A percentile compares a stretch with the other conserved stretches of the same genome.
phyloP scores from a whole-genome alignment of 2,888 invertebrate genomes.

The Drosophila robusta region DNA sequence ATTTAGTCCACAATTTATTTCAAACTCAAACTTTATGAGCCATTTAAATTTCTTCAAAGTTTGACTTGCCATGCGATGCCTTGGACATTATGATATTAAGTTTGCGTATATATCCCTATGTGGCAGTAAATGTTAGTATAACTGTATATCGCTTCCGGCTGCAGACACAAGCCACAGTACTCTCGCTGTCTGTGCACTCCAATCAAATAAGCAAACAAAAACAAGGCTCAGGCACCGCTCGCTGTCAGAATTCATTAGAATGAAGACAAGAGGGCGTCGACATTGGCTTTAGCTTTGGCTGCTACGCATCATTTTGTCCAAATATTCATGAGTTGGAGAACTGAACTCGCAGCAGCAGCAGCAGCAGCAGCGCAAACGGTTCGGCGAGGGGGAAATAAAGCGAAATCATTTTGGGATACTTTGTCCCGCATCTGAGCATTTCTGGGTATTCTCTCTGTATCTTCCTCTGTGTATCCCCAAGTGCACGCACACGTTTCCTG shows the following conservation, averaged over 20 bases:
- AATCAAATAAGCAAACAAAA: constrained; percentile 68
- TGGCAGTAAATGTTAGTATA: constrained; percentile 36
- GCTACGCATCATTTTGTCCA: constrained; percentile 46
- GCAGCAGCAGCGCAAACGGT: constrained; percentile 7
- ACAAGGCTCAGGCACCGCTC: constrained; percentile 25
- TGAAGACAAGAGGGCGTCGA: constrained; percentile 20
- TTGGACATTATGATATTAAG: constrained; percentile 21
- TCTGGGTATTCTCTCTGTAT: constrained; percentile 18
- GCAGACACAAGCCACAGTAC: constrained; percentile 37
- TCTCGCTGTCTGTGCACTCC: constrained; percentile 38
- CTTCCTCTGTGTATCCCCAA: constrained; percentile 22
- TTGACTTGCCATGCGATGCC: not conserved
- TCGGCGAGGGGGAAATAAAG: not conserved
- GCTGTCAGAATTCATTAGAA: constrained; percentile 58
- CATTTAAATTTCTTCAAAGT: not conserved
- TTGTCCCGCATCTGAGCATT: constrained; percentile 19
- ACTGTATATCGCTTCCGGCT: constrained; percentile 50
- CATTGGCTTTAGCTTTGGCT: constrained; percentile 15
- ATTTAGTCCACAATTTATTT: not conserved
- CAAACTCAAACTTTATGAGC: not conserved
- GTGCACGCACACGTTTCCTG: constrained; percentile 37
- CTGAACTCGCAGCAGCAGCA: constrained; percentile 10
- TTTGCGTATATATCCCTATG: constrained; percentile 19
- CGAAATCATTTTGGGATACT: constrained; percentile 22
- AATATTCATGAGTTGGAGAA: constrained; percentile 59